A percentile compares a stretch with the other conserved stretches of the same genome.
phyloP scores from a whole-genome alignment of 2,888 invertebrate species.

The Pyralis farinalis region DNA sequence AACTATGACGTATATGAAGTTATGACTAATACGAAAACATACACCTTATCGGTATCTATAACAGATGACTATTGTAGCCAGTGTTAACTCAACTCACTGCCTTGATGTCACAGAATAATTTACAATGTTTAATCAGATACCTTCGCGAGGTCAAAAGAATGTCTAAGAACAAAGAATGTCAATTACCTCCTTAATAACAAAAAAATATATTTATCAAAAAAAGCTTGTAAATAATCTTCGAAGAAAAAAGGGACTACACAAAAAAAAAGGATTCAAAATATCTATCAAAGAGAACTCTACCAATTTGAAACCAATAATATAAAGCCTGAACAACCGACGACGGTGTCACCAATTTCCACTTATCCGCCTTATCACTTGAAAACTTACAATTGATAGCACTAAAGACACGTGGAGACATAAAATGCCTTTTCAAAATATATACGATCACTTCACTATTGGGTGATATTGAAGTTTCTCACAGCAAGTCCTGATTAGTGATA shows the following conservation, averaged over 20 bases:
- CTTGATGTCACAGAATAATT: constrained; percentile 10
- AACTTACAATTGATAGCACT: constrained; percentile 51
- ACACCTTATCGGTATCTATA: too few relatives aligned
- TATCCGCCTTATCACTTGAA: constrained; percentile 57
- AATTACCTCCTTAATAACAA: background rate
- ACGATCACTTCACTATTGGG: constrained; percentile 25
- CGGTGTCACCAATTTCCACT: constrained; percentile 68
- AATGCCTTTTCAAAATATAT: constrained; percentile 19
- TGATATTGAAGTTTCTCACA: constrained; percentile 25
- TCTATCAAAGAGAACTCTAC: too few relatives aligned
- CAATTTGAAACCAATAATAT: constrained; percentile 24
- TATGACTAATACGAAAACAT: too few relatives aligned
- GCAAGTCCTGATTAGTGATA: constrained; percentile 25
- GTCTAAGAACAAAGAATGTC: constrained; percentile 17
- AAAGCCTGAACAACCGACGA: constrained; percentile 42
- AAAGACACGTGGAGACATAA: constrained; percentile 21
- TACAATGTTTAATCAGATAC: constrained; percentile 9
- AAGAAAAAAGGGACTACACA: too few relatives aligned
- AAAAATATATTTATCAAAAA: too few relatives aligned
- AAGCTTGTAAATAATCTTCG: too few relatives aligned
- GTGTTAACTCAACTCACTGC: constrained; percentile 5
- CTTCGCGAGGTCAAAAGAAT: constrained; percentile 24
- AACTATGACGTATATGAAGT: too few relatives aligned
- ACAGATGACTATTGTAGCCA: background rate
- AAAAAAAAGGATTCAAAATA: too few relatives aligned